Evolutionary conservation across 2,888 invertebrate species (phyloP).

Genomic region (Ecdyonurus torrentis): DNA sequence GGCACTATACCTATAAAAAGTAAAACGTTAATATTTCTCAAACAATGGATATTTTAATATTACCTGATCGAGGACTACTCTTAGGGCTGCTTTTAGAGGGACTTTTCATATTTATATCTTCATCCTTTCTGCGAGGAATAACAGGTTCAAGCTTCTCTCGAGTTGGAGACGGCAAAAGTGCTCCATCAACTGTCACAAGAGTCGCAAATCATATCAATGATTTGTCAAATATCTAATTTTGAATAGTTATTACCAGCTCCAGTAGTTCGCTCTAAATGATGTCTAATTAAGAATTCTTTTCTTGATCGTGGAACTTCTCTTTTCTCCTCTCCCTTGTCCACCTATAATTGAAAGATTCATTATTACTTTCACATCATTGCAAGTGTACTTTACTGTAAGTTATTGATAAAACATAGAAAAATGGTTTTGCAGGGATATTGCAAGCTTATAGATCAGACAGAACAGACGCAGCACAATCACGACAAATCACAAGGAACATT

Average conservation of each 20-base stretch:
- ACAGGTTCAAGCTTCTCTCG: slow-evolving; percentile 54
- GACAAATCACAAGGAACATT: background rate
- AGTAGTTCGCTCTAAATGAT: slow-evolving; percentile 53
- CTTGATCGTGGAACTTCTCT: slow-evolving; percentile 29
- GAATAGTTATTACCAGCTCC: slow-evolving; percentile 36
- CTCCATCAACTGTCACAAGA: slow-evolving; percentile 35
- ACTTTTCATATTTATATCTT: slow-evolving; percentile 16
- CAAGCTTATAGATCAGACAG: background rate
- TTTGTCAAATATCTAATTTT: background rate
- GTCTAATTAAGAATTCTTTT: slow-evolving; percentile 47
- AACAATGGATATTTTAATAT: no score
- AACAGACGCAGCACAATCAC: background rate
- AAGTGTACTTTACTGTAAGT: no score
- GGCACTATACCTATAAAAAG: no score
- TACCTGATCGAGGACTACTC: slow-evolving; percentile 34
- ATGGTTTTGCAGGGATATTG: background rate
- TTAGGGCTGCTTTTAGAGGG: slow-evolving; percentile 28
- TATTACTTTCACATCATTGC: no score
- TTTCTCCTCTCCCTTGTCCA: slow-evolving; percentile 16
- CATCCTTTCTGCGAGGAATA: slow-evolving; percentile 38
- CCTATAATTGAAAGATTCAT: slow-evolving; percentile 14
- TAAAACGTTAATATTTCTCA: no score
- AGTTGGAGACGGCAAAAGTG: slow-evolving; percentile 49
- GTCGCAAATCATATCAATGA: background rate
- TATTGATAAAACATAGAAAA: background rate